Evolutionary conservation across 2,888 invertebrate species (phyloP), one percentile per base, ranked within the genome.

Genomic region (Salpingus planirostris): DNA sequence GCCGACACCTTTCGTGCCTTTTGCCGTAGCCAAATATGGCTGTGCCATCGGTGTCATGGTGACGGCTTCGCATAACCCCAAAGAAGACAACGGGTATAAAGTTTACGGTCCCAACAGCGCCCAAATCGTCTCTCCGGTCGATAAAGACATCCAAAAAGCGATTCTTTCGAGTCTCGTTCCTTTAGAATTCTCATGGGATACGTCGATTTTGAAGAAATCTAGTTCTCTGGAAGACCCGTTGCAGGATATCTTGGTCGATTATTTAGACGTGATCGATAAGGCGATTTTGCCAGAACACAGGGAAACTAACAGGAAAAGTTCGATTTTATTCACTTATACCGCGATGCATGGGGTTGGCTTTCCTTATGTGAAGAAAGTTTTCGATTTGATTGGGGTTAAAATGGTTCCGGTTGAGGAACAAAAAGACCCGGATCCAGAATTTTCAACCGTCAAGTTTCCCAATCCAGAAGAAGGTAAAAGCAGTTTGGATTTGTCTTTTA

Each of bases 341-440:
- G 88, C 97, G 0, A 92, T 99, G 89, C 98, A 99, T 60, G 98
- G 98, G 3, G 96, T 98, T 3, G 96, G 96, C 0, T 83, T 85
- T 57, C 66, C 74, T 2, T 92, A 76, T 54, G 72, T 95, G 37
- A 62, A 73, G 33, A 69, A 76, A 46, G 85, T 89, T 2, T 87
- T 96, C 54, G 66, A 79, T 41, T 64, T 67, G 6, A 80, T 84
- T 28, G 78, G 80, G 42, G 77, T 96, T 32, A 73, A 80, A 67
- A 74, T 82, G 31, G 66, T 77, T 42, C 70, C 74, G 24, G 84
- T 84, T 0, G 62, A 65, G 21, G 74, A 86, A 49, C 89, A 98
- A 66, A 79, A 80, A 44, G 73, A 86, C 31, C 89, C 97, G 0
- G 80, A 99, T 69, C 96, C 97, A 0, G 92, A 97, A 34, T 99